These are phyloP conservation scores for Xestia ashworthii DNA, from an alignment of 2,888 invertebrate species.

Conservation along the genomic window DNA sequence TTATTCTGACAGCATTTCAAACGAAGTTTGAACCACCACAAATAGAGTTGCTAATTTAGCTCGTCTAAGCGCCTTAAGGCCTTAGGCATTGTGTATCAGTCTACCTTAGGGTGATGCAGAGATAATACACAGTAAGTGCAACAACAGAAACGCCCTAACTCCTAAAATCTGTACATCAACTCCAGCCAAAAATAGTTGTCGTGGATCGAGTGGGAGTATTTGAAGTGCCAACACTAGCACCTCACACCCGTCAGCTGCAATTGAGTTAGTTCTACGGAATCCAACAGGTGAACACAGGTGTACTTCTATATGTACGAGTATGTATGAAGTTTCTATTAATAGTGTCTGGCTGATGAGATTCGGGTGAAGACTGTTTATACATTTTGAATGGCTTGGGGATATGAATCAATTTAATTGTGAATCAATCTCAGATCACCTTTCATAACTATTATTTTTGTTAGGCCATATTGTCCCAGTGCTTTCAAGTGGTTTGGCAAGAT, in stretches of 20 bases:
- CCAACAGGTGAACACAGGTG: slow-evolving; percentile 33
- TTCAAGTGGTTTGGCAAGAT: no score
- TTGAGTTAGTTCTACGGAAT: slow-evolving; percentile 29
- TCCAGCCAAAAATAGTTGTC: slow-evolving; percentile 16
- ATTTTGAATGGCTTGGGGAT: not conserved
- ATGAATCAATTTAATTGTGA: not conserved
- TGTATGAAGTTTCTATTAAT: slow-evolving; percentile 30
- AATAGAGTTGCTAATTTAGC: no score
- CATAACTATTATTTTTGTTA: no score
- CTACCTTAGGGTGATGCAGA: no score
- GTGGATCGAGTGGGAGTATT: slow-evolving; percentile 26
- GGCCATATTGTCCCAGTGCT: no score
- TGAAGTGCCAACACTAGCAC: slow-evolving; percentile 27
- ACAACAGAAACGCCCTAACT: not conserved
- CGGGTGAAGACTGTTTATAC: not conserved
- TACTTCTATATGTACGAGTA: not conserved
- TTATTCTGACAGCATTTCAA: no score
- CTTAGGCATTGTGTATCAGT: no score
- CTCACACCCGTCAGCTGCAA: slow-evolving; percentile 26
- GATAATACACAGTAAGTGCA: no score
- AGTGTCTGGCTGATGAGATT: not conserved
- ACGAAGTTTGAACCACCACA: no score
- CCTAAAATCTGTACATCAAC: not conserved
- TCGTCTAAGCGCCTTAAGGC: no score
- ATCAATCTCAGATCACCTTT: not conserved